Percentiles rank a stretch among this genome's conserved stretches.
Conservation (phyloP, 2,888 invertebrate genomes). For the Teleiodes luculella region DNA sequence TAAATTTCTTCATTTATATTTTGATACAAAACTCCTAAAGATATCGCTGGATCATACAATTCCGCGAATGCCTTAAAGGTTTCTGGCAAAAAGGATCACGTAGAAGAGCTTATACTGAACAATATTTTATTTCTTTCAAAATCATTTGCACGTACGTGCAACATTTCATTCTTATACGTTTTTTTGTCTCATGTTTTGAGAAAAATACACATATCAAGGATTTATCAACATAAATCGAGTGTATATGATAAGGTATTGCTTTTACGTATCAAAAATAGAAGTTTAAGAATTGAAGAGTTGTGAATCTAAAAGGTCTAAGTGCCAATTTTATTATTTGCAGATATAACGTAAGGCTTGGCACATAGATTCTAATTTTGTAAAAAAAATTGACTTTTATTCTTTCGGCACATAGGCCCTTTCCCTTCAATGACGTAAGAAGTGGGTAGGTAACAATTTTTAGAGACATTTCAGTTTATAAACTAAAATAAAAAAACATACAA, state of each 20-base stretch:
- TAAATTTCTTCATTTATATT: too few relatives aligned
- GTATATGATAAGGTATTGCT: neutral
- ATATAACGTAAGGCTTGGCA: too few relatives aligned
- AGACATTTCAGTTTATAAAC: too few relatives aligned
- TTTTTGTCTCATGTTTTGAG: constrained; percentile 26
- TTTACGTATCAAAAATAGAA: too few relatives aligned
- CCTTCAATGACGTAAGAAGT: too few relatives aligned
- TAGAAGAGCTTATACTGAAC: constrained; percentile 34
- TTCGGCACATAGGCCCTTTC: too few relatives aligned
- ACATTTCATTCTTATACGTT: constrained; percentile 44
- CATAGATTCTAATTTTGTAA: neutral
- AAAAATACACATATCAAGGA: neutral
- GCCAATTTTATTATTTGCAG: too few relatives aligned
- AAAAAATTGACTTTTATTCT: neutral
- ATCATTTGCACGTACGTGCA: constrained; percentile 44
- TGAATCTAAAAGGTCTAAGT: too few relatives aligned
- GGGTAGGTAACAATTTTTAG: too few relatives aligned
- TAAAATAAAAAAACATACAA: too few relatives aligned
- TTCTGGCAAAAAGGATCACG: constrained; percentile 35
- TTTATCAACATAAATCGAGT: neutral
- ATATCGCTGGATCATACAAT: neutral
- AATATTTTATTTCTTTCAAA: constrained; percentile 44
- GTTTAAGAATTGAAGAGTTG: too few relatives aligned
- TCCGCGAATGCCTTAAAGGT: neutral
- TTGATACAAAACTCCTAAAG: neutral